Base-by-base conservation (phyloP, 2,888 invertebrate species). In the Leptura quadrifasciata region DNA sequence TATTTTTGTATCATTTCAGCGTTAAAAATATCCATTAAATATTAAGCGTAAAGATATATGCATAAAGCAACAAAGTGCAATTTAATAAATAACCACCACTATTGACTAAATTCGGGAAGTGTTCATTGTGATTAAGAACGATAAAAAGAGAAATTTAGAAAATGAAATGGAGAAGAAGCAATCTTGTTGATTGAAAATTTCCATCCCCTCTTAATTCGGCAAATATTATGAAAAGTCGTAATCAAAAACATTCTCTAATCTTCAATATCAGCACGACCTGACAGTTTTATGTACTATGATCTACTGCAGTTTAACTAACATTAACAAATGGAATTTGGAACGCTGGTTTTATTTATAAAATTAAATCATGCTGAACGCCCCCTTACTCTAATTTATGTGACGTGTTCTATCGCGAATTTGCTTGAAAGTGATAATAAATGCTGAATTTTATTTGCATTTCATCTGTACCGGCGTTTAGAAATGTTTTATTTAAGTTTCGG, bases 371-470 rank as follows among this genome's bases (percentile, higher is more conserved):
- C 17, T 47, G 47, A 47, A 47, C 47, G 47, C 47, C 47, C n/a
- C 47, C 47, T 47, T n/a, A n/a, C 47, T 47, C 47, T 47, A 47
- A 47, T 47, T 47, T 47, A 47, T 47, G n/a, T 47, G 47, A 47
- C 47, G n/a, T 47, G 47, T 47, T 47, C 47, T n/a, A 47, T 47
- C 47, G n/a, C n/a, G n/a, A 2, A 47, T 47, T 47, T 47, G 47
- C 47, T n/a, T n/a, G 3, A 47, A 47, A n/a, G 47, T n/a, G 47
- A 47, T 47, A 47, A 47, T 47, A 47, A 47, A 47, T n/a, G 47
- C 15, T 47, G n/a, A 47, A 15, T 47, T 47, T 47, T 47, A 47
- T 47, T 47, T n/a, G 47, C n/a, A 47, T 47, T 47, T 47, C 15
- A 4, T 47, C 47, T 15, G n/a, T n/a, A 47, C 47, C n/a, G 47